Conservation (phyloP, 2,113 vertebrate genomes). For the Cardinalis cardinalis region DNA sequence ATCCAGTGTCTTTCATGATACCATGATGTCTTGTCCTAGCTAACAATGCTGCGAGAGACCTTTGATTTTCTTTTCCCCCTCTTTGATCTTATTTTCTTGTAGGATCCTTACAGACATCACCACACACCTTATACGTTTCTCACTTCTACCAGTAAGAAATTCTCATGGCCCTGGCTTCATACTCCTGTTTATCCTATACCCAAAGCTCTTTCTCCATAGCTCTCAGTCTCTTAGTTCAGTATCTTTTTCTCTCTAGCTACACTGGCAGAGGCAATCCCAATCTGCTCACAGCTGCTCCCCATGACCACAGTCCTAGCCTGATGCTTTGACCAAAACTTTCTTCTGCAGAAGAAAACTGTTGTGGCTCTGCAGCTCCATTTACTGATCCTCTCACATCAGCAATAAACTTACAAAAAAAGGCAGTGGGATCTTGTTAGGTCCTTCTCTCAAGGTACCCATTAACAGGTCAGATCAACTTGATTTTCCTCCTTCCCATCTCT, state of each 20-base stretch:
- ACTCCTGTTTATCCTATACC: background rate
- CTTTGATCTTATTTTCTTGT: background rate
- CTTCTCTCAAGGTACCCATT: background rate
- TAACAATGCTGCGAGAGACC: background rate
- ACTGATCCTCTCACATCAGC: background rate
- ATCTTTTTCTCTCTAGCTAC: background rate
- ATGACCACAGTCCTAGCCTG: background rate
- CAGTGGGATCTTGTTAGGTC: background rate
- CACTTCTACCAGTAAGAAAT: background rate
- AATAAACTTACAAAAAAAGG: background rate
- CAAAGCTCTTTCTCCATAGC: background rate
- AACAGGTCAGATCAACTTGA: background rate
- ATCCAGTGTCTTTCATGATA: background rate
- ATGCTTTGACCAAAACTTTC: background rate
- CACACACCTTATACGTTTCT: background rate
- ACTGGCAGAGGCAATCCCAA: background rate
- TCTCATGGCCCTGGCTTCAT: background rate
- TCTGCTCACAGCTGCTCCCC: fast-evolving
- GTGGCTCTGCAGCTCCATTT: background rate
- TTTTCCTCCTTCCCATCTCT: background rate
- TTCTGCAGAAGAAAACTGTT: background rate
- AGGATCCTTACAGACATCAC: background rate
- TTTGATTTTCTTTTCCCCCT: background rate
- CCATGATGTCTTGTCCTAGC: background rate
- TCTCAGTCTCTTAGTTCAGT: background rate